Percentiles rank a stretch among this genome's conserved stretches.
Evolutionary conservation across 1,140 invertebrate species (phyloP).

Genomic region (Drosophila nigromelanica): DNA sequence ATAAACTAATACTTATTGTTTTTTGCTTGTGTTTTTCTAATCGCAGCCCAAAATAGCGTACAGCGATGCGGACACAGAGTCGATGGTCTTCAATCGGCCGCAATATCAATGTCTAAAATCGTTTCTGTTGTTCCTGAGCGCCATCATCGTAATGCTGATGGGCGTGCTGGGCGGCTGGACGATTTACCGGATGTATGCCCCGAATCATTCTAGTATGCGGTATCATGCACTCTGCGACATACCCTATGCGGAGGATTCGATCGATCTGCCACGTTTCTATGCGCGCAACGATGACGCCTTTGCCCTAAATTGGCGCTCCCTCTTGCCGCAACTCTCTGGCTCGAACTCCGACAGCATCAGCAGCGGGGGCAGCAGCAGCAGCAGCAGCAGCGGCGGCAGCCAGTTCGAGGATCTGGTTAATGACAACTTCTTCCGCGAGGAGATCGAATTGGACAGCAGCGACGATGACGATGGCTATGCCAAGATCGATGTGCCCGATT

Average conservation of each 20-base stretch:
- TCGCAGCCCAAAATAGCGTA: conserved; percentile 59
- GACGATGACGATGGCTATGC: conserved; percentile 87
- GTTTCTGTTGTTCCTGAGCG: conserved; percentile 89
- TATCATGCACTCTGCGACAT: conserved; percentile 89
- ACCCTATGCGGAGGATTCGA: conserved; percentile 85
- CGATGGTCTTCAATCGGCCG: conserved; percentile 85
- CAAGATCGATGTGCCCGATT: conserved; percentile 92
- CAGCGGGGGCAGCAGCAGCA: too few species aligned
- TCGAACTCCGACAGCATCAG: conserved; percentile 2
- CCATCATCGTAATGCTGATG: conserved; percentile 89
- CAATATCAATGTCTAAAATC: conserved; percentile 86
- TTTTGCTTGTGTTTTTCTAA: neutral
- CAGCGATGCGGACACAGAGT: conserved; percentile 81
- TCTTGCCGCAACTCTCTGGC: conserved; percentile 55
- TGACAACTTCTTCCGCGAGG: conserved; percentile 88
- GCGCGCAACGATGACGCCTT: conserved; percentile 68
- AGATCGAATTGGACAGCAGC: conserved; percentile 90
- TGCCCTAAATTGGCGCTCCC: conserved; percentile 69
- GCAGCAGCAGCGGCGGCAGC: conserved; percentile 2
- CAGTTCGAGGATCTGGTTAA: conserved; percentile 41
- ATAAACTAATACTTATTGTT: too few species aligned
- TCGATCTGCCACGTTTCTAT: conserved; percentile 74
- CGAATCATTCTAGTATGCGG: conserved; percentile 86
- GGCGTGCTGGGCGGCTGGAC: conserved; percentile 91
- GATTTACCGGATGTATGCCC: conserved; percentile 90